Evolutionary conservation across 2,888 invertebrate species (phyloP), one percentile per base, ranked within the genome.

Genomic region (Andrena hattorfiana): DNA sequence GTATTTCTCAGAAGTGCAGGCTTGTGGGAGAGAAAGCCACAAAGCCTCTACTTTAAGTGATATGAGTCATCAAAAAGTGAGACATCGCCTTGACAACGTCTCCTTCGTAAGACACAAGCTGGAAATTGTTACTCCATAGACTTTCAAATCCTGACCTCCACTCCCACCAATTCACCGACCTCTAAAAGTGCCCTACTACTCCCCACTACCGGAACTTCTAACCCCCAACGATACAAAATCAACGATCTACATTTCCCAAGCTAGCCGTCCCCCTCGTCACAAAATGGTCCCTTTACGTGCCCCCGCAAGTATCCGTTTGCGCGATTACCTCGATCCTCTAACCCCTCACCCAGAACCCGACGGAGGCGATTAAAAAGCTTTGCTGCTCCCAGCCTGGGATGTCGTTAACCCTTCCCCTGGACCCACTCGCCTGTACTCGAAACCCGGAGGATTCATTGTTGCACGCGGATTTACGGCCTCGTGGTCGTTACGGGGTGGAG

Each of bases 401-500:
- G 48, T 5, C 26, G 35, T 26, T 16, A 56, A 59, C 56, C 35
- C n/a, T 35, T 26, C 10, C 68, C 26, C 1, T 13, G 10, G 10
- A 10, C 20, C 3, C 35, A 26, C 35, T 62, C 4, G 28, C 16
- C 10, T 2, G 16, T 6, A 5, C 32, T 16, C 16, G 42, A 42
- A 51, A 10, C 6, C 42, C 2, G 2, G 51, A 23, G 16, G 35
- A 63, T 69, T 66, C 73, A 48, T 13, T n/a, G 59, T 23, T 35
- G 26, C 28, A 0, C 30, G 26, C 13, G 49, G 28, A 77, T 76
- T 78, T 76, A 78, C 62, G 62, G 54, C 30, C 8, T 0, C 6
- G 16, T 0, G 13, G 26, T 10, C 28, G 66, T 62, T 67, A 10
- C 23, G 32, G 35, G 26, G 28, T n/a, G 32, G 73, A 67, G 60